Conservation (phyloP, 64 coral and sea anemone genomes). For the Dendrophyllia cribrosa region DNA sequence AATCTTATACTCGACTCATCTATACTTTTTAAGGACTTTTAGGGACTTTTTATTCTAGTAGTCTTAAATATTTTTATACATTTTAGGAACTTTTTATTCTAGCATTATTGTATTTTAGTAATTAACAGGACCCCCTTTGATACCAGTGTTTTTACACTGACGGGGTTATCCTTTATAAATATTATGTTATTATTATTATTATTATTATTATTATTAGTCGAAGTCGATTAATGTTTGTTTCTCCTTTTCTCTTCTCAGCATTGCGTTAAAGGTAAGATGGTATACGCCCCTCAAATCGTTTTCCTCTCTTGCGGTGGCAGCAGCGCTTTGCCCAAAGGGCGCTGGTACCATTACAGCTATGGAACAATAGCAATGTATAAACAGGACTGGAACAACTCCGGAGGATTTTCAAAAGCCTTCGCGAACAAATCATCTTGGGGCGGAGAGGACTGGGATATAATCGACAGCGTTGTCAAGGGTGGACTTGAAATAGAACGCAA, state of each 20-base stretch:
- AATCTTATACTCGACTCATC: no score
- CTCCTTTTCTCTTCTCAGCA: slow-evolving; percentile 23
- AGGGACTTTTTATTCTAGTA: no score
- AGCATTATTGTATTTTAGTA: no score
- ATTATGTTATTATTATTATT: no score
- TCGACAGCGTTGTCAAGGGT: slow-evolving; percentile 24
- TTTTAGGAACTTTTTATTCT: no score
- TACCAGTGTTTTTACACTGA: no score
- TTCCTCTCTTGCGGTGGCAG: slow-evolving; percentile 14
- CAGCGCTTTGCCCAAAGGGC: neutral
- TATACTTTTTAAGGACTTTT: no score
- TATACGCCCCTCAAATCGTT: slow-evolving; percentile 54
- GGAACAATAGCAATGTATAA: slow-evolving; percentile 69
- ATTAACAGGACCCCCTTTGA: no score
- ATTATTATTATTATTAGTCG: no score
- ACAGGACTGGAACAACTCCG: slow-evolving; percentile 57
- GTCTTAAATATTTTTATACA: no score
- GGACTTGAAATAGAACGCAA: slow-evolving; percentile 50
- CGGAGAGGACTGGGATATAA: slow-evolving; percentile 65
- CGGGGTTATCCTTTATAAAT: no score
- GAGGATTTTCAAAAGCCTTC: slow-evolving; percentile 40
- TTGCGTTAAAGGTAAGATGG: slow-evolving; percentile 25
- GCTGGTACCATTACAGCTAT: slow-evolving; percentile 30
- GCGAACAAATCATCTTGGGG: slow-evolving; percentile 39
- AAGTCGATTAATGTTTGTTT: no score